Evolutionary conservation across 2,113 vertebrate genomes (phyloP).

Genomic region (Circaetus cinerascens): DNA sequence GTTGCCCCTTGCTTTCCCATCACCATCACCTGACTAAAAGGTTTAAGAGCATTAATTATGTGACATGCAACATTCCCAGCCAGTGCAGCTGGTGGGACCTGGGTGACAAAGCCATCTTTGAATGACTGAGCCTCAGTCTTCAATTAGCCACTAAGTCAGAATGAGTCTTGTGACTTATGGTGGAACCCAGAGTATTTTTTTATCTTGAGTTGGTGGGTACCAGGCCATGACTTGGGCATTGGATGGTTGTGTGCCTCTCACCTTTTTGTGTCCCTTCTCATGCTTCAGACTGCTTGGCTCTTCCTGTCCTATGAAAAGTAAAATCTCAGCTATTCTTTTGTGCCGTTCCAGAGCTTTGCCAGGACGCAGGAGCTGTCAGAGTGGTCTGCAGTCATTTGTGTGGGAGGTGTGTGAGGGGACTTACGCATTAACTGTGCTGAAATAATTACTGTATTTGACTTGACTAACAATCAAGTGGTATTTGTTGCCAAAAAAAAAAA

Average conservation of each 20-base stretch:
- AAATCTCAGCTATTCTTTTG: neutral
- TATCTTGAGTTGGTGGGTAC: fast-evolving
- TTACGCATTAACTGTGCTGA: neutral
- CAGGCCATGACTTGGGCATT: neutral
- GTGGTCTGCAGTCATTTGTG: constrained; percentile 12
- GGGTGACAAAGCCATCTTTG: neutral
- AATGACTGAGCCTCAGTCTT: neutral
- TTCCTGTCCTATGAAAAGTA: neutral
- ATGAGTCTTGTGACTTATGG: neutral
- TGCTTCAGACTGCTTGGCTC: neutral
- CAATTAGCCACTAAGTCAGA: neutral
- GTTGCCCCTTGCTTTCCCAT: neutral
- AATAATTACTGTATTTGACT: constrained; percentile 35
- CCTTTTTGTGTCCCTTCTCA: neutral
- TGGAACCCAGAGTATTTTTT: neutral
- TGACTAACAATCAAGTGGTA: constrained; percentile 22
- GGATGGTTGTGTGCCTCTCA: neutral
- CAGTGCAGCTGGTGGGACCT: neutral
- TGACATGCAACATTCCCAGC: neutral
- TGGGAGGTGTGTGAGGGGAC: constrained; percentile 33
- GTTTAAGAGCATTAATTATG: neutral
- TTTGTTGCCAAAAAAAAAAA: neutral
- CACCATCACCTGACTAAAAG: neutral
- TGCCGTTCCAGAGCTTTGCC: neutral
- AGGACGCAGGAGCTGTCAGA: neutral